Base-by-base conservation (phyloP, 1,140 invertebrate species). In the Diorhabda sublineata region DNA sequence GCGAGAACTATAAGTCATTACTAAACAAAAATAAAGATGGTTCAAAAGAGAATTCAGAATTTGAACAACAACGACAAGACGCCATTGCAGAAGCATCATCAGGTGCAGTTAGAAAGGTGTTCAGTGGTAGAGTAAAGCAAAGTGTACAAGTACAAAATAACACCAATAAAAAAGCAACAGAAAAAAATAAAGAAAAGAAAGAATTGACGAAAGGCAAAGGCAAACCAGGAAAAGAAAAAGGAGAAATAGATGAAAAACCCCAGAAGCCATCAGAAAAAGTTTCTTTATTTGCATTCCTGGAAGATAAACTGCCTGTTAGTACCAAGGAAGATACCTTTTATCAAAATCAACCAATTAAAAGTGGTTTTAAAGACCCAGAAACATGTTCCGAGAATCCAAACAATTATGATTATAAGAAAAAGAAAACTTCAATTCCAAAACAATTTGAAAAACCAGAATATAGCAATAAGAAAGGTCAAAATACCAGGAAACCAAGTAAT, bases 261-360 rank as follows among this genome's bases (percentile, higher is more conserved):
- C 84, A 84, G 41, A 94, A 93, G 81, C 92, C 93, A 3, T 91
- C 91, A 66, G 92, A 90, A 26, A 93, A 91, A 79, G 88, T 94
- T 2, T 94, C 92, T 1, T 81, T 96, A 2, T 95, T 95, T 83
- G 92, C 94, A 80, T 96, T 94, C 78, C 83, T 96, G 3, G 92
- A 93, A 78, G 89, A 92, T 73, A 93, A 93, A 83, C 82, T 95
- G 42, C 90, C 90, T 60, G 83, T 87, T 68, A 85, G 64, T 62
- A 4, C 47, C 47, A 52, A 52, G 47, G 47, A 52, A n/a, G 47
- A 52, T 8, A 52, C 6, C 2, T 52, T 52, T 6, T 52, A 52
- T 52, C 69, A 76, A 60, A 64, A 26, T 26, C n/a, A 68, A 59
- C 26, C 44, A 56, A 67, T 47, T 52, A 8, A 5, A 7, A 66